Evolutionary conservation across 2,888 invertebrate genomes (phyloP).

Genomic region (Caradrina kadenii): DNA sequence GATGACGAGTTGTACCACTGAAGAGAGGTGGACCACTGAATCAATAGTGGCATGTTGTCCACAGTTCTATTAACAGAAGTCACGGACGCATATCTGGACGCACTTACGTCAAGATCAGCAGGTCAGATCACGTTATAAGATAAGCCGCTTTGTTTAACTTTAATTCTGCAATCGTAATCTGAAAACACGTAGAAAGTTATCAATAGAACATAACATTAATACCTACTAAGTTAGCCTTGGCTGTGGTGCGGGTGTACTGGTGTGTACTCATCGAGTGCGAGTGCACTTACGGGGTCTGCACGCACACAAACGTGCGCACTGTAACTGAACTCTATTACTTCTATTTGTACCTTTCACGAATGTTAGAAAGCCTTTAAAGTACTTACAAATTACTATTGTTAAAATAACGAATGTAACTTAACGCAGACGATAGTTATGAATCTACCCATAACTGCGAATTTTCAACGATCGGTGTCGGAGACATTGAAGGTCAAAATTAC

Average conservation of each 20-base stretch:
- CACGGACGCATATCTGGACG: constrained; percentile 23
- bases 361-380: no score
- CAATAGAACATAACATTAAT: constrained; percentile 45
- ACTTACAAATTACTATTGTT: no score
- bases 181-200: constrained; percentile 58
- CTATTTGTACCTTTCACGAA: not conserved
- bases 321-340: not conserved
- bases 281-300: constrained; percentile 37
- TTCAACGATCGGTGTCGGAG: no score
- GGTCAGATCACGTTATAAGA: constrained; percentile 53
- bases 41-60: constrained; percentile 10
- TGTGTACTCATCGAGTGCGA: constrained; percentile 33
- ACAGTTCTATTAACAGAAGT: constrained; percentile 24
- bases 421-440: no score
- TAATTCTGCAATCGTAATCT: constrained; percentile 35
- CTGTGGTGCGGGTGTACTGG: constrained; percentile 43
- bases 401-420: no score
- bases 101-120: constrained; percentile 53
- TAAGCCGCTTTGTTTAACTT: constrained; percentile 48
- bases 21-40: no score
- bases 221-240: constrained; percentile 45
- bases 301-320: constrained; percentile 1
- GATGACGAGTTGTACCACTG: no score
- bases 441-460: no score
- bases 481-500: no score